These are phyloP conservation scores for Drosophila paramelanica DNA, from an alignment of 2,888 invertebrate species.

Conservation along the genomic window DNA sequence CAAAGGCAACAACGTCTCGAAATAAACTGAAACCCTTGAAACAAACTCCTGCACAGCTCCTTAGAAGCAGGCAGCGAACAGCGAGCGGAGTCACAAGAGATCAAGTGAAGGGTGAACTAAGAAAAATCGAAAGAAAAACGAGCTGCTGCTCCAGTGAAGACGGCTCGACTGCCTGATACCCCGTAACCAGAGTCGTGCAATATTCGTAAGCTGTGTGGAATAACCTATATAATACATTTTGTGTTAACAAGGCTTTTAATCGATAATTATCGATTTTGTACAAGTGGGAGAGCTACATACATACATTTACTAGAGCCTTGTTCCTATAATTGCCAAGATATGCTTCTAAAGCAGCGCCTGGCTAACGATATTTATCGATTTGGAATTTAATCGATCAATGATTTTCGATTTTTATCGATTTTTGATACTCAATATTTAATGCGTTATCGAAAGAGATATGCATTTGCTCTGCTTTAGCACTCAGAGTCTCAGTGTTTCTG, in stretches of 20 bases:
- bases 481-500: background rate
- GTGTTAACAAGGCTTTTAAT: too few species aligned
- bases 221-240: too few species aligned
- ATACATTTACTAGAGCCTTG: too few species aligned
- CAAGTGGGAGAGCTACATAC: too few species aligned
- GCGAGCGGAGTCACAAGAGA: conserved; percentile 54
- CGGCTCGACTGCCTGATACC: background rate
- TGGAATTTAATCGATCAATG: too few species aligned
- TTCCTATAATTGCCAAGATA: too few species aligned
- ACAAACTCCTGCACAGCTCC: conserved; percentile 68
- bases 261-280: too few species aligned
- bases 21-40: conserved; percentile 70
- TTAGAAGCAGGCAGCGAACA: conserved; percentile 24
- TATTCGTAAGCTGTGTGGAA: too few species aligned
- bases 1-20: conserved; percentile 27
- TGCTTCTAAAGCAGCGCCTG: too few species aligned
- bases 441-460: background rate
- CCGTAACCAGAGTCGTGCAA: background rate
- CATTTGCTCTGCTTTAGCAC: background rate
- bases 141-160: background rate
- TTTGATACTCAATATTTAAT: background rate
- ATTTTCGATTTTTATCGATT: background rate
- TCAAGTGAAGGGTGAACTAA: conserved; percentile 76
- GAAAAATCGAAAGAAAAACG: conserved; percentile 74
- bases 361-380: too few species aligned